Conservation (phyloP, 2,888 invertebrate species). For the Heliconius cydno region DNA sequence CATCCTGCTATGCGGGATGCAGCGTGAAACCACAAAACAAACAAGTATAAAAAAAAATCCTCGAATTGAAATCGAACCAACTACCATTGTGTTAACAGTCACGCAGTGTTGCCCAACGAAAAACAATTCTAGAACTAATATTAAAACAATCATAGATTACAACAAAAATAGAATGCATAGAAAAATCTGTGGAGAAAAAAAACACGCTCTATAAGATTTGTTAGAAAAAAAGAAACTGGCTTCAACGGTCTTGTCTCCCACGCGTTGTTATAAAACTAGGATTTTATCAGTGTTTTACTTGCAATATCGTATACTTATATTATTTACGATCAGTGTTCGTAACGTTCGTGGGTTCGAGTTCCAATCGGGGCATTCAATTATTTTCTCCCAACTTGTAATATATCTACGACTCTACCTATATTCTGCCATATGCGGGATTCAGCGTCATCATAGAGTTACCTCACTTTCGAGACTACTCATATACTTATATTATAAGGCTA, state of each 20-base stretch:
- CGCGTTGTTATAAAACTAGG: conserved; percentile 39
- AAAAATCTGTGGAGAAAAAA: conserved; percentile 48
- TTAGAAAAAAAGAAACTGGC: conserved; percentile 55
- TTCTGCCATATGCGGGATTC: no score
- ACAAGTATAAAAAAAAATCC: background rate
- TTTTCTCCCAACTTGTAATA: no score
- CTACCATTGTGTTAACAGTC: background rate
- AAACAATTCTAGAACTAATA: conserved; percentile 5
- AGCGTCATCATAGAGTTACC: no score
- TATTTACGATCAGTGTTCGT: no score
- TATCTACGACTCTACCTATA: no score
- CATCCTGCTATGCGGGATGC: no score
- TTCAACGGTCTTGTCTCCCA: conserved; percentile 57
- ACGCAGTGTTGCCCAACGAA: background rate
- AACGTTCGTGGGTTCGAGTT: background rate
- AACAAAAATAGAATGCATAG: conserved; percentile 41
- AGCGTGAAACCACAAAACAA: no score
- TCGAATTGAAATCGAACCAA: background rate
- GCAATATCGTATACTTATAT: background rate
- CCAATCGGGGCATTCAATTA: no score
- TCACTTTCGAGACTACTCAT: no score
- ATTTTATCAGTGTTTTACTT: background rate
- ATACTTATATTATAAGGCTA: no score
- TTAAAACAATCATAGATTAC: conserved; percentile 25
- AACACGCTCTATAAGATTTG: conserved; percentile 45